Conservation (phyloP, 2,113 vertebrate species). For the Chamaetylas fuelleborni region DNA sequence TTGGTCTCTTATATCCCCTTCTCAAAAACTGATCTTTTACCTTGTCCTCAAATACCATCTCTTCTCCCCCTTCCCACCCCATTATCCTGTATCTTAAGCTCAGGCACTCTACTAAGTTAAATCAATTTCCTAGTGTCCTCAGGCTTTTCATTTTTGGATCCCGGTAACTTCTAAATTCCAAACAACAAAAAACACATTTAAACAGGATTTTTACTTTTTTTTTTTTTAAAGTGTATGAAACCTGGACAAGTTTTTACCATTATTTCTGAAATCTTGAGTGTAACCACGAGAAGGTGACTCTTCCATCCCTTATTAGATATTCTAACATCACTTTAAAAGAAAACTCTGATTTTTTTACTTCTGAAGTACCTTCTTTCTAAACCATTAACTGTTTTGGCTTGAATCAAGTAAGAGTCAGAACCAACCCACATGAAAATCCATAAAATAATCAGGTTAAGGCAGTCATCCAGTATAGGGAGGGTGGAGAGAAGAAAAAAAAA, state of each 20-base stretch:
- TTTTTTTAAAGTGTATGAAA: not conserved
- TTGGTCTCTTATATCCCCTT: not conserved
- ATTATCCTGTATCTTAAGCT: not conserved
- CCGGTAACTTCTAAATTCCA: not conserved
- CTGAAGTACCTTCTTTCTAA: not conserved
- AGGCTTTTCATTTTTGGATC: not conserved
- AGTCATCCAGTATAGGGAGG: not conserved
- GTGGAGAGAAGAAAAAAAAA: not conserved
- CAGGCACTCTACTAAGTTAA: not conserved
- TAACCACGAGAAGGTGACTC: not conserved
- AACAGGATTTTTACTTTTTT: accelerated
- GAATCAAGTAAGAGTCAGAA: not conserved
- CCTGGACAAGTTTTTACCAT: not conserved
- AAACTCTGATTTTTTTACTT: not conserved
- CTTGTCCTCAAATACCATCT: not conserved
- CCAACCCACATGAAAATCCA: not conserved
- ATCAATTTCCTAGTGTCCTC: not conserved
- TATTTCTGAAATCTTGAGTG: not conserved
- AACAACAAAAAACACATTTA: not conserved
- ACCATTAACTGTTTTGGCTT: not conserved
- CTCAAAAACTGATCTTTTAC: not conserved
- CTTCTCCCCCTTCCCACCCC: not conserved
- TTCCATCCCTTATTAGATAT: not conserved
- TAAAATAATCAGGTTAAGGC: not conserved
- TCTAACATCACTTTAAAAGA: not conserved